phyloP scores from a whole-genome alignment of 2,888 invertebrate species.

The Cataglyphis albicans region DNA sequence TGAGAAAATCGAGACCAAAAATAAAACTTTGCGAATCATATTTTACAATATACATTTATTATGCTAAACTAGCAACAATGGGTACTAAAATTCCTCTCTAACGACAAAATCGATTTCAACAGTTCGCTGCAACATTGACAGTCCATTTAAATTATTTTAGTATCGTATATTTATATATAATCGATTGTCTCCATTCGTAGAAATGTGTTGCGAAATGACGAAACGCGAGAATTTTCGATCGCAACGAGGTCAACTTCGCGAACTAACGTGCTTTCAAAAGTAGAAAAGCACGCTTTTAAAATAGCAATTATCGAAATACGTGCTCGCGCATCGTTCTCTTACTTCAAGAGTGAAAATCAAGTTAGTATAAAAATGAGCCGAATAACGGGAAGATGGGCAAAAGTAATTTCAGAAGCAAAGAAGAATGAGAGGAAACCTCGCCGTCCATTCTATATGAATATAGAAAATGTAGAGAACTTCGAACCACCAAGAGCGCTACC shows the following conservation, averaged over 20 bases:
- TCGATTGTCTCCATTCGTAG: not conserved
- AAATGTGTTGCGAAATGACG: not conserved
- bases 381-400: constrained; percentile 30
- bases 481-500: constrained; percentile 31
- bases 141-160: not conserved
- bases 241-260: not conserved
- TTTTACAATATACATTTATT: not conserved
- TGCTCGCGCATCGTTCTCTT: constrained; percentile 52
- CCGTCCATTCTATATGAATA: constrained; percentile 55
- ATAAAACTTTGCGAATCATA: constrained; percentile 5
- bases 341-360: constrained; percentile 58
- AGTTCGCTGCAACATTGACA: constrained; percentile 14
- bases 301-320: constrained; percentile 51
- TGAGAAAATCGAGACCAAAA: not conserved
- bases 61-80: not conserved
- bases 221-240: not conserved
- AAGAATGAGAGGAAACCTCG: constrained; percentile 30
- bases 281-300: constrained; percentile 43
- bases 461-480: constrained; percentile 49
- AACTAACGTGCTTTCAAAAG: not conserved
- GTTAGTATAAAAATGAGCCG: constrained; percentile 57
- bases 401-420: constrained; percentile 56
- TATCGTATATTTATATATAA: not conserved
- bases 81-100: not conserved
- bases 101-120: constrained; percentile 20